Evolutionary conservation across 2,113 vertebrate species (phyloP), one percentile per base, ranked within the genome.

Genomic region (Dromaius novaehollandiae): DNA sequence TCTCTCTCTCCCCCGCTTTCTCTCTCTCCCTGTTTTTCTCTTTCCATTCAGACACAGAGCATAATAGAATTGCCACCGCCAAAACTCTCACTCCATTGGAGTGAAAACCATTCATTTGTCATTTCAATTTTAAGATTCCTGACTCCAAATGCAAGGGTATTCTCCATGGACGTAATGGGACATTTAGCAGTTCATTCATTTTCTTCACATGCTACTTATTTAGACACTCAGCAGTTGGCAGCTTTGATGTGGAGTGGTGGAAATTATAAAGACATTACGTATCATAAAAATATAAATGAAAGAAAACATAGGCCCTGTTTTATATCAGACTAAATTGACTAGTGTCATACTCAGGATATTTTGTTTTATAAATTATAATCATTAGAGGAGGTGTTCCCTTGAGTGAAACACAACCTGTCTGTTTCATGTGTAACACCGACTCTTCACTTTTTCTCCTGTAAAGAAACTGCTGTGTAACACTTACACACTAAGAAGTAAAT

Each of bases 201-300:
- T 98, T 98, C 98, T 98, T 98, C 95, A 96, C 97, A 97, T 98
- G 98, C 90, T 97, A 98, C 98, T 98, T 98, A 98, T 98, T 98
- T 98, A 98, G 97, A 97, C 91, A 55, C 98, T 98, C 98, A 98
- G 98, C 97, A 58, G 98, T 98, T 98, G 98, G 98, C 94, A 95
- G 97, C 96, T 98, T 98, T 98, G 98, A 98, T 98, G 97, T 97
- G 96, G 96, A 98, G 95, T 97, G 78, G 95, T 96, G 91, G 92
- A 98, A 98, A 98, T 98, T 98, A 98, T 98, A 98, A 98, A 98
- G 98, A 98, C 97, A 98, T 98, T 98, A 98, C 36, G 2, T 97
- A 98, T 94, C 96, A 98, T 98, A 98, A 98, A 98, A 98, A 97
- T 97, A 98, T 93, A 98, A 98, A 98, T 97, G 97, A 98, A 98